A percentile compares a stretch with the other conserved stretches of the same genome.
Evolutionary conservation across 2,113 vertebrate species (phyloP).

Genomic region (Erythrocercus mccallii): DNA sequence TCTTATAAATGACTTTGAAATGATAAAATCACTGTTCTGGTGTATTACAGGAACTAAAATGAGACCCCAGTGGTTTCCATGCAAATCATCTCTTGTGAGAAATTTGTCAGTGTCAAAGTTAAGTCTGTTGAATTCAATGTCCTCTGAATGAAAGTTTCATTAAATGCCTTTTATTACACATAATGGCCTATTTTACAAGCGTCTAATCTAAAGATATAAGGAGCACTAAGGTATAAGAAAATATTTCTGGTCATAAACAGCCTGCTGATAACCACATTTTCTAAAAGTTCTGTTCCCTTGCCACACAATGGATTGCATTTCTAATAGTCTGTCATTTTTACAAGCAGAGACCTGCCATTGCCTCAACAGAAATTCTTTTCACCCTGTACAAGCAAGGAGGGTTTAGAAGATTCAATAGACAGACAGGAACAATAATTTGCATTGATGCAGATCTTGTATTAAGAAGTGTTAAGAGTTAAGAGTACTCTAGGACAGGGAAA

Average conservation of each 20-base stretch:
- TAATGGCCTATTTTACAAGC: conserved; percentile 44
- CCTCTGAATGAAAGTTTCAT: conserved; percentile 49
- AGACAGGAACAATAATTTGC: not conserved
- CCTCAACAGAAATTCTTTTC: not conserved
- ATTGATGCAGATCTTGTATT: not conserved
- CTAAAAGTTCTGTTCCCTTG: not conserved
- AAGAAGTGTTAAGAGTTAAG: not conserved
- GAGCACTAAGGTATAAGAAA: conserved; percentile 18
- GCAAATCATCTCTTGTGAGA: conserved; percentile 49
- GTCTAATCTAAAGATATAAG: conserved; percentile 49
- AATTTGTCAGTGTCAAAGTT: conserved; percentile 58
- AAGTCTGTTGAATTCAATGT: conserved; percentile 42
- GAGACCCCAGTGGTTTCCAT: conserved; percentile 49
- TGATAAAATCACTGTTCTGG: conserved; percentile 57
- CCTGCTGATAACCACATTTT: conserved; percentile 24
- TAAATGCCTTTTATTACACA: conserved; percentile 50
- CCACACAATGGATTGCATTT: not conserved
- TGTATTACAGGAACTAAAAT: conserved; percentile 58
- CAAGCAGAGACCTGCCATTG: not conserved
- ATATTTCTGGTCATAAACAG: conserved; percentile 41
- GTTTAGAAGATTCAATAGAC: not conserved
- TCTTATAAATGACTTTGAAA: conserved; percentile 51
- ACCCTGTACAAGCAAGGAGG: not conserved
- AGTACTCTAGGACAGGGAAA: not conserved
- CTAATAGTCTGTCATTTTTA: not conserved